phyloP scores from a whole-genome alignment of 2,113 vertebrate species.

The Xenopus laevis region DNA sequence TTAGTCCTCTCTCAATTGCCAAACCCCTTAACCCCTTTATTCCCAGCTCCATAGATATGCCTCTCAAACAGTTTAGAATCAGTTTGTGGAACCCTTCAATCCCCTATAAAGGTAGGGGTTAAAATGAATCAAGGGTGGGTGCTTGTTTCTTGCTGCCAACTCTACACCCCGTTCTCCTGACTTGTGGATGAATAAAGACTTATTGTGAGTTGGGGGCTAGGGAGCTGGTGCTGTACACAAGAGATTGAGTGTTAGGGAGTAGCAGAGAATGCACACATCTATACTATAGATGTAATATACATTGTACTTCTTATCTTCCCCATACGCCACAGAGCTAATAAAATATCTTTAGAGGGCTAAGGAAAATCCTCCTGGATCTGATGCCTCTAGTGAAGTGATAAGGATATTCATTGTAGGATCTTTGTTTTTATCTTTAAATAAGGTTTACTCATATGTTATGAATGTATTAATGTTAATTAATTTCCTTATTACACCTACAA shows the following conservation, averaged over 20 bases:
- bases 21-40: conserved; percentile 29
- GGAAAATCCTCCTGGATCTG: too few species aligned
- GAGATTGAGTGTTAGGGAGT: not conserved
- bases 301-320: too few species aligned
- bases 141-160: not conserved
- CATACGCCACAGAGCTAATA: too few species aligned
- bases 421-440: too few species aligned
- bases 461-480: too few species aligned
- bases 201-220: conserved; percentile 1
- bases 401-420: too few species aligned
- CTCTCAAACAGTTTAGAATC: not conserved
- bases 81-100: not conserved
- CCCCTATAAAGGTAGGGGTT: conserved; percentile 3
- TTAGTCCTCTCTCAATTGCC: conserved; percentile 16
- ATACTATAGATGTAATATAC: too few species aligned
- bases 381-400: too few species aligned
- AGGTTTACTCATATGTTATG: too few species aligned
- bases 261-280: not conserved
- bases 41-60: not conserved
- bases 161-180: not conserved
- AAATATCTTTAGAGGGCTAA: too few species aligned
- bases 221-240: too few species aligned
- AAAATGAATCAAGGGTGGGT: conserved; percentile 15
- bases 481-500: too few species aligned
- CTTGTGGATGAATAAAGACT: conserved; percentile 6